phyloP scores from a whole-genome alignment of 1,140 invertebrate species.

The Drosophila ambigua region DNA sequence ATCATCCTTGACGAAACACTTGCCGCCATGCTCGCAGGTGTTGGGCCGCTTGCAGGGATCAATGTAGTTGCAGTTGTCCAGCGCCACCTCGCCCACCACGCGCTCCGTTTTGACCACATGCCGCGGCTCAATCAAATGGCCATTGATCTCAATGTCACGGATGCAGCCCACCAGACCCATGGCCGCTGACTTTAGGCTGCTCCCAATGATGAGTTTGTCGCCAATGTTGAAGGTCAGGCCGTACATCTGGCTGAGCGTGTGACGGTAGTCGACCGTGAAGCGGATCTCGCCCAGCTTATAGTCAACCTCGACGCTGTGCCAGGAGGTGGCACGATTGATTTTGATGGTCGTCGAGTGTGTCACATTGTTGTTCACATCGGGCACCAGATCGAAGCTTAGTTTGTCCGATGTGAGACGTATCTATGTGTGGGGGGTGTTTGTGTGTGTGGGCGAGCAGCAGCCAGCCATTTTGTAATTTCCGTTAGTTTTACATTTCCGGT shows the following conservation, averaged over 20 bases:
- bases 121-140: slow-evolving; percentile 88
- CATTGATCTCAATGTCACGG: slow-evolving; percentile 93
- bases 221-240: slow-evolving; percentile 86
- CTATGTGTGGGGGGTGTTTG: slow-evolving; percentile 82
- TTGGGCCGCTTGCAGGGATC: slow-evolving; percentile 94
- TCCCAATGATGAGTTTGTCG: slow-evolving; percentile 89
- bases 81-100: slow-evolving; percentile 92
- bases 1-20: slow-evolving; percentile 94
- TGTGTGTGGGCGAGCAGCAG: slow-evolving; percentile 17
- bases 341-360: slow-evolving; percentile 91
- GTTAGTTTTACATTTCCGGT: slow-evolving; percentile 77
- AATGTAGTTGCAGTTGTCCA: slow-evolving; percentile 95
- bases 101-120: slow-evolving; percentile 92
- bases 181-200: slow-evolving; percentile 87
- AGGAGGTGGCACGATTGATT: slow-evolving; percentile 89
- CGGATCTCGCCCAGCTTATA: slow-evolving; percentile 90
- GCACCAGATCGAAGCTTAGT: slow-evolving; percentile 91
- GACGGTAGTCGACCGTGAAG: slow-evolving; percentile 89
- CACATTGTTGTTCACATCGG: slow-evolving; percentile 88
- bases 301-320: slow-evolving; percentile 91
- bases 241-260: slow-evolving; percentile 88
- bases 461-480: slow-evolving; percentile 76
- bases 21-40: slow-evolving; percentile 95
- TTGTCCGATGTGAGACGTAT: slow-evolving; percentile 91
- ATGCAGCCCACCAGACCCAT: slow-evolving; percentile 95